Base-by-base conservation (phyloP, 1,140 invertebrate species). In the Teleogryllus occipitalis region DNA sequence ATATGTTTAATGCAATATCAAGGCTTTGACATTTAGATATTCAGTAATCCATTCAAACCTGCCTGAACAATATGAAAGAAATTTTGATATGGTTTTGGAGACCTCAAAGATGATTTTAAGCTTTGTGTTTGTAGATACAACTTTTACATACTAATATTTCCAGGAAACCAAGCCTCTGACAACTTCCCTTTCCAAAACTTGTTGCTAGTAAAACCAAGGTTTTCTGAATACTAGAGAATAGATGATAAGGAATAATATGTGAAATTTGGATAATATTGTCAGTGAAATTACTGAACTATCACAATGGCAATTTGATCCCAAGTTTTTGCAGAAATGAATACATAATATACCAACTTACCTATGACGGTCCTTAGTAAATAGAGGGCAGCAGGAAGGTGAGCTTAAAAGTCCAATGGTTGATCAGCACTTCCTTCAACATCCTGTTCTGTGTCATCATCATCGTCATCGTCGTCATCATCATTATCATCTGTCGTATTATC, bases 391-490 rank as follows among this genome's bases (percentile, higher is more conserved):
- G 14, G 7, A 47, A 27, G 73, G 73, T 22, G 47, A 79, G n/a
- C 22, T 75, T 93, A 94, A 85, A 94, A 94, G 85, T 94, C 92
- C 82, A 93, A 85, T 49, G 93, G 92, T 86, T 92, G 91, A 87
- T 94, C 92, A 80, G 92, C 93, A 78, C 93, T 94, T 47, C 93
- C 93, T 84, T 94, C 93, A 80, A 92, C 86, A 82, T 92, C 91
- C 82, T 92, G 89, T 80, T 91, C 88, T 47, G 89, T 89, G 82
- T 92, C 91, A 82, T 90, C 89, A 49, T 89, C 92, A 77, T 91
- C 91, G 82, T 93, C 92, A 82, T 93, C 91, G 80, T 91, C 90
- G 77, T 89, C 86, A 81, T 85, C 83, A 73, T 85, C 83, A 22
- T 65, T 22, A 22, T 21, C 21, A 27, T 22, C 14, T n/a, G 47